Evolutionary conservation across 2,113 vertebrate species (phyloP).

Genomic region (Mustelus asterias): DNA sequence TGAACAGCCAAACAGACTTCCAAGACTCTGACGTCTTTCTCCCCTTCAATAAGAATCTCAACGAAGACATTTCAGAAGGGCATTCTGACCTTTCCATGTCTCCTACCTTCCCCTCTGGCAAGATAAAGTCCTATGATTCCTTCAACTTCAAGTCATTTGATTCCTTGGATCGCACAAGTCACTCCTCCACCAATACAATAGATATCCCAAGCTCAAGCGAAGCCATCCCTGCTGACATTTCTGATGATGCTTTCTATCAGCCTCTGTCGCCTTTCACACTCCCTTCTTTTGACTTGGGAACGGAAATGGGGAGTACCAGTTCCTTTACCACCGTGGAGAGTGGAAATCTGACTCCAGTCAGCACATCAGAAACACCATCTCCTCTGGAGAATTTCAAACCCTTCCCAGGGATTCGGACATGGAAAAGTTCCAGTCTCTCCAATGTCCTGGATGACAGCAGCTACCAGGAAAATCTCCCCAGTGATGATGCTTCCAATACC

Average conservation of each 20-base stretch:
- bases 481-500: slow-evolving; percentile 78
- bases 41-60: slow-evolving; percentile 51
- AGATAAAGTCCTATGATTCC: slow-evolving; percentile 54
- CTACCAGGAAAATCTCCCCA: slow-evolving; percentile 68
- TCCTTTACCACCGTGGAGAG: slow-evolving; percentile 47
- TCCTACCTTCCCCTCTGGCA: slow-evolving; percentile 42
- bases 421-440: slow-evolving; percentile 92
- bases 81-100: slow-evolving; percentile 70
- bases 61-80: slow-evolving; percentile 62
- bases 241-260: slow-evolving; percentile 64
- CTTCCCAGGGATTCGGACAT: slow-evolving; percentile 61
- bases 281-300: slow-evolving; percentile 73
- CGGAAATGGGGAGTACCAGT: slow-evolving; percentile 59
- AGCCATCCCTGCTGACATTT: slow-evolving; percentile 44
- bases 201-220: slow-evolving; percentile 49
- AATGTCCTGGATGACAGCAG: slow-evolving; percentile 86
- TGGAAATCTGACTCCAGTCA: slow-evolving; percentile 61
- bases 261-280: slow-evolving; percentile 75
- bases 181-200: slow-evolving; percentile 65
- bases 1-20: fast-evolving
- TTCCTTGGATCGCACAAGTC: slow-evolving; percentile 66
- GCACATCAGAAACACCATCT: slow-evolving; percentile 73
- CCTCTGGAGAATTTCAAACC: slow-evolving; percentile 72
- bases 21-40: slow-evolving; percentile 62
- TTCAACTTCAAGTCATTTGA: slow-evolving; percentile 75